Evolutionary conservation across 2,888 invertebrate species (phyloP), one percentile per base, ranked within the genome.

Genomic region (Steinernema hermaphroditum): DNA sequence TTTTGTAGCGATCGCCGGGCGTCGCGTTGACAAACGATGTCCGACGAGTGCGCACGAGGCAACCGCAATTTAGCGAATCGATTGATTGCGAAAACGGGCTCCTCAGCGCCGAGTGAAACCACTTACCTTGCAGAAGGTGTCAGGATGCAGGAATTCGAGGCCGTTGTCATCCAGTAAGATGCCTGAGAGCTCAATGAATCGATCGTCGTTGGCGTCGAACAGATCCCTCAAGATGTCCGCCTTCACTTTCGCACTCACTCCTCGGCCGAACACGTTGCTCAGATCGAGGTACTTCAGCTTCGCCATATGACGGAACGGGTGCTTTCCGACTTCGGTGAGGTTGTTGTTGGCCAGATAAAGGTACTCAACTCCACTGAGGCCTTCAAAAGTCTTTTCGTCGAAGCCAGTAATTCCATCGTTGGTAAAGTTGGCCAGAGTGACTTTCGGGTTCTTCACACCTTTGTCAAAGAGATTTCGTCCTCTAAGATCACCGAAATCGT

Each of bases 301-400:
- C 71, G 72, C 74, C 74, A 72, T 27, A 43, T 76, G 50, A 16
- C 41, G 16, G 34, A 77, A 37, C 2, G 76, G 76, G 19, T 70
- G 34, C 9, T 74, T n/a, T 24, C 50, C 74, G 19, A 62, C 73
- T 41, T 68, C 69, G 22, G 44, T 73, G 32, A 81, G 78, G 32
- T 74, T 44, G 72, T 81, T 81, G 22, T 75, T 41, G 0, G 73
- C 62, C 57, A 81, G 50, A 62, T 81, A 77, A 43, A 82, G 62
- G 54, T 74, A 78, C 41, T 82, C 76, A 9, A 82, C 77, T 32
- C 77, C 74, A 12, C 74, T 71, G 16, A 73, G 72, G 9, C 80
- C 80, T 12, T 77, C 74, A 57, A 82, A 77, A 68, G 80, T 80
- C 19, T 79, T 76, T 9, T 75, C 73, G 62, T 77, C 77, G 34